A percentile compares a stretch with the other conserved stretches of the same genome.
Evolutionary conservation across 1,140 invertebrate genomes (phyloP).

Genomic region (Rhagoletis zephyria): DNA sequence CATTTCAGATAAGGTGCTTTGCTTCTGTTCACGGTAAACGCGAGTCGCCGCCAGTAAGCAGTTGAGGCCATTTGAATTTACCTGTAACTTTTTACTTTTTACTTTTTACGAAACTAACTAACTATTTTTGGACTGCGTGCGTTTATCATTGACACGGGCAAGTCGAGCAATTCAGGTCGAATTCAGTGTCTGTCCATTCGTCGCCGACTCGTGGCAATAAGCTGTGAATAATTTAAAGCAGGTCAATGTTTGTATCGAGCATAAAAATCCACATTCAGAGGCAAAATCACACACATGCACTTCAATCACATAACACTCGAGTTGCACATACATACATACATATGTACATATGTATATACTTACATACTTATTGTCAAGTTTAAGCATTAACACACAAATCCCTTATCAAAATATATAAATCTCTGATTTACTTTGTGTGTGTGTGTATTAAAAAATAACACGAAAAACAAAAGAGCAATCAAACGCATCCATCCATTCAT

Average conservation of each 20-base stretch:
- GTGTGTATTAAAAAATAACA: no score
- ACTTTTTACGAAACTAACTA: slow-evolving; percentile 14
- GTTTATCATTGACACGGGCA: slow-evolving; percentile 26
- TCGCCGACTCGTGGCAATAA: neutral
- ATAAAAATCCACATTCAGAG: neutral
- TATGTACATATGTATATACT: neutral
- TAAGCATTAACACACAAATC: slow-evolving; percentile 22
- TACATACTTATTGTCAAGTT: neutral
- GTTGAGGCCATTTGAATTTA: slow-evolving; percentile 48
- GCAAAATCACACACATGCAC: neutral
- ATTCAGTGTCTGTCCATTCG: neutral
- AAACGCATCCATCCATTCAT: no score
- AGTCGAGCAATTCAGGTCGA: neutral
- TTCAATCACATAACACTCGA: neutral
- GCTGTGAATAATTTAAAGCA: slow-evolving; percentile 32
- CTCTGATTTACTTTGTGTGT: slow-evolving; percentile 23
- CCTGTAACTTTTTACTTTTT: slow-evolving; percentile 11
- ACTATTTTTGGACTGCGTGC: neutral
- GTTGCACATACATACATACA: no score
- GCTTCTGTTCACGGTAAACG: slow-evolving; percentile 52
- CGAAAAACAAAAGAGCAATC: no score
- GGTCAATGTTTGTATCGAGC: slow-evolving; percentile 1
- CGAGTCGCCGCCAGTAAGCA: slow-evolving; percentile 17
- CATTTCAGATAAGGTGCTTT: slow-evolving; percentile 53
- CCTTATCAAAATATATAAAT: slow-evolving; percentile 24